Percentiles rank a stretch among this genome's conserved stretches.
These are phyloP conservation scores for Brachypterus glaber DNA, from an alignment of 2,888 invertebrate genomes.

Conservation along the genomic window DNA sequence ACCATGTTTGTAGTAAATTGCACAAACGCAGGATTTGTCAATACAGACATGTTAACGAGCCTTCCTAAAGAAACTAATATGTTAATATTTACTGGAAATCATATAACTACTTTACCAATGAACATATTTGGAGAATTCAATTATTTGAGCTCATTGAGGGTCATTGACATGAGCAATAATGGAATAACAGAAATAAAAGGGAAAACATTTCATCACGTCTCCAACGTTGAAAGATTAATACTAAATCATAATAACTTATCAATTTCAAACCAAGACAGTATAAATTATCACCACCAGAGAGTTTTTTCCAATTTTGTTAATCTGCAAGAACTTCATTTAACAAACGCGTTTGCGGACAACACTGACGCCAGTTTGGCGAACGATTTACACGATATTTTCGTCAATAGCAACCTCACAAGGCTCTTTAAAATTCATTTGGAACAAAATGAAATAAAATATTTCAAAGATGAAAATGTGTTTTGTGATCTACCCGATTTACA, in stretches of 20 bases:
- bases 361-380: constrained; percentile 51
- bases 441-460: constrained; percentile 62
- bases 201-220: constrained; percentile 65
- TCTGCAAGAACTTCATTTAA: constrained; percentile 59
- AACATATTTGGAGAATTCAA: constrained; percentile 57
- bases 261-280: constrained; percentile 47
- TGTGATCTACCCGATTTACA: constrained; percentile 58
- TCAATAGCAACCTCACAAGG: constrained; percentile 54
- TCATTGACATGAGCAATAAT: constrained; percentile 67
- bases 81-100: constrained; percentile 63
- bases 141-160: constrained; percentile 47
- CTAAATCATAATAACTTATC: constrained; percentile 63
- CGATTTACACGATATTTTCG: constrained; percentile 62
- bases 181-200: constrained; percentile 61
- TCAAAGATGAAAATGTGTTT: constrained; percentile 56
- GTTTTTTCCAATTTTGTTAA: constrained; percentile 62
- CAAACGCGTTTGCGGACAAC: constrained; percentile 62
- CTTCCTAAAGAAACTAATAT: constrained; percentile 58
- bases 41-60: constrained; percentile 49
- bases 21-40: constrained; percentile 51
- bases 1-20: constrained; percentile 58
- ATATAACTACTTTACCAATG: constrained; percentile 53
- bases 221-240: constrained; percentile 55
- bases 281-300: constrained; percentile 54
- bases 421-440: constrained; percentile 64